Evolutionary conservation across 2,113 vertebrate genomes (phyloP), one percentile per base, ranked within the genome.

Genomic region (Seriola aureovittata): DNA sequence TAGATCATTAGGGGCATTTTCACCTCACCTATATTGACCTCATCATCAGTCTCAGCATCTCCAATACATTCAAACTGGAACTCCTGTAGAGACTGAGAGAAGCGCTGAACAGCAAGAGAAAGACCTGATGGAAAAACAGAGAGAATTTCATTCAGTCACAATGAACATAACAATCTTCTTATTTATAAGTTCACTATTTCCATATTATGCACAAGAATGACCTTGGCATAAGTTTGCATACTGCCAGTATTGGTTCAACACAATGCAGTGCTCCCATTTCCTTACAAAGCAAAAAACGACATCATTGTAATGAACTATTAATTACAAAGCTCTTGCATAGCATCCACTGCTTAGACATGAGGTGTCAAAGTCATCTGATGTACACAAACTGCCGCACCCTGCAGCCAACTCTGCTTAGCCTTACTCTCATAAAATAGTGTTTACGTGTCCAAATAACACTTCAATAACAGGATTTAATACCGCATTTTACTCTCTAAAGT

Each of bases 11-110:
- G 7, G 4, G 9, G 13, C n/a, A 34, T 59, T 62, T 73, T 71
- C 48, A 16, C 64, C 97, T 96, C 94, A 99, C 98, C 98, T 67
- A 99, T 99, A 81, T 96, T 99, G 85, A 98, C 97, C 92, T 99
- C 98, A 89, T 99, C 98, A 86, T 99, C 98, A 14, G 98, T 99
- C 95, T 99, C 98, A 29, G 98, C 97, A 79, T 99, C 98, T 59
- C 98, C 98, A 40, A 98, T 99, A 69, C 98, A 99, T 81, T 99
- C 98, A 93, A 99, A 98, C 80, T 99, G 98, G 92, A 99, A 99
- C 90, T 98, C 97, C 91, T 98, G 97, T 5, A 99, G 93, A 14
- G 97, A 99, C 86, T 99, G 97, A 19, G 97, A 99, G 94, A 99
- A 99, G 75, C 97, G 97, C 93, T 98, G 97, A 21, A 99, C 97